A percentile compares a stretch with the other conserved stretches of the same genome.
Conservation (phyloP, 2,888 invertebrate species). For the Meloe dianella region DNA sequence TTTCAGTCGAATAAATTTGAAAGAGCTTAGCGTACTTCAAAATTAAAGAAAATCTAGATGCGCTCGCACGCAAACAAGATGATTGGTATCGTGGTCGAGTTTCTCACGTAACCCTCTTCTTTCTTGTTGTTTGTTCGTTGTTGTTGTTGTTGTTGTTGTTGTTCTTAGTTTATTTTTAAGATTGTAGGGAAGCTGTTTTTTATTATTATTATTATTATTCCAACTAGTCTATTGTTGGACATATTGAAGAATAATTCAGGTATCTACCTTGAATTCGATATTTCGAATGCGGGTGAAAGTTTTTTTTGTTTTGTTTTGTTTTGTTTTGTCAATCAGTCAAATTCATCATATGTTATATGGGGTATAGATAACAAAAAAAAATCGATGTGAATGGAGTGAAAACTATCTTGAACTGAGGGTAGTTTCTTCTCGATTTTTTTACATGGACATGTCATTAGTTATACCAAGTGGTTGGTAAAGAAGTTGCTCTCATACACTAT, state of each 20-base stretch:
- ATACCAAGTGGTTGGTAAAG: constrained; percentile 52
- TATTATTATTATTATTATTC: background rate
- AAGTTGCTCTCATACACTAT: constrained; percentile 51
- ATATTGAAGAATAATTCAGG: background rate
- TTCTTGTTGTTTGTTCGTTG: constrained; percentile 15
- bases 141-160: background rate
- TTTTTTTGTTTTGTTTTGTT: background rate
- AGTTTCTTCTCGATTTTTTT: constrained; percentile 38
- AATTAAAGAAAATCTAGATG: constrained; percentile 32
- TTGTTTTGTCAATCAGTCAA: background rate
- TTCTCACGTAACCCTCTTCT: constrained; percentile 28
- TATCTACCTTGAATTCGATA: constrained; percentile 3
- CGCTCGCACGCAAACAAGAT: constrained; percentile 21
- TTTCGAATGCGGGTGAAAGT: constrained; percentile 13
- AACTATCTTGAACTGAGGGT: background rate
- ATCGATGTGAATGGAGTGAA: constrained; percentile 7
- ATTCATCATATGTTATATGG: background rate
- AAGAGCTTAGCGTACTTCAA: constrained; percentile 30
- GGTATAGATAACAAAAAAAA: background rate
- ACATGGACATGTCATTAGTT: constrained; percentile 52
- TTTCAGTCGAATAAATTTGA: constrained; percentile 32
- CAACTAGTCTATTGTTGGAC: background rate
- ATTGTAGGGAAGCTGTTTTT: background rate
- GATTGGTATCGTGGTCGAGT: constrained; percentile 27
- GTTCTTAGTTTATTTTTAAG: constrained; percentile 3